Base-by-base conservation (phyloP, 2,888 invertebrate genomes). In the Carcina quercana region DNA sequence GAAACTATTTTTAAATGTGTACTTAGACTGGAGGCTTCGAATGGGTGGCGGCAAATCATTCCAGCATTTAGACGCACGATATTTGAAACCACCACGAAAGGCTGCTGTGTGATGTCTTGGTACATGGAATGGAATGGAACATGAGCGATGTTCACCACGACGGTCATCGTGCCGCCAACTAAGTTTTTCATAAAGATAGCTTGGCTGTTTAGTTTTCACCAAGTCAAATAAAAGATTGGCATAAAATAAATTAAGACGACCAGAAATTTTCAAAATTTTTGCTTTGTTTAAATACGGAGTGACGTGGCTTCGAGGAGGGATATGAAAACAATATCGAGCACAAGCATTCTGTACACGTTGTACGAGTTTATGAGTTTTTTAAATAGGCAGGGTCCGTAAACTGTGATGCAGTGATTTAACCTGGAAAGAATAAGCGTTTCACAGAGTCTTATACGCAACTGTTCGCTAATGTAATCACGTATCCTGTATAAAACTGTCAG, bases 271-370 rank as follows among this genome's bases (percentile, higher is more conserved):
- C 13, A 25, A 13, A 11, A 25, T 13, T n/a, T 10, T 10, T 4
- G 13, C 11, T 5, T 11, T 2, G 11, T 25, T 11, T 3, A 25
- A 7, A 11, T 11, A 25, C 2, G 25, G 25, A 7, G 12, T 13
- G 6, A 25, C 6, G 7, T 25, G 25, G 3, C 12, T 25, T 12
- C 25, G 25, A 2, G 25, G 25, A 12, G 25, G 25, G 7, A 25
- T 25, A 3, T 13, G 11, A 10, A 25, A 25, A 11, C 25, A 25
- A 13, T 25, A 25, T 11, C 25, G 11, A 2, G 25, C 12, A 11
- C 25, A 25, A 13, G 11, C 25, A 11, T 25, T 25, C 7, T 25
- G 25, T 13, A 25, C 25, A 11, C 25, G 25, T 13, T 25, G 25
- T 2, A 25, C 12, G 12, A 25, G 13, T 11, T 11, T 5, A 3